Evolutionary conservation across 2,888 invertebrate genomes (phyloP).

Genomic region (Pomacea canaliculata): DNA sequence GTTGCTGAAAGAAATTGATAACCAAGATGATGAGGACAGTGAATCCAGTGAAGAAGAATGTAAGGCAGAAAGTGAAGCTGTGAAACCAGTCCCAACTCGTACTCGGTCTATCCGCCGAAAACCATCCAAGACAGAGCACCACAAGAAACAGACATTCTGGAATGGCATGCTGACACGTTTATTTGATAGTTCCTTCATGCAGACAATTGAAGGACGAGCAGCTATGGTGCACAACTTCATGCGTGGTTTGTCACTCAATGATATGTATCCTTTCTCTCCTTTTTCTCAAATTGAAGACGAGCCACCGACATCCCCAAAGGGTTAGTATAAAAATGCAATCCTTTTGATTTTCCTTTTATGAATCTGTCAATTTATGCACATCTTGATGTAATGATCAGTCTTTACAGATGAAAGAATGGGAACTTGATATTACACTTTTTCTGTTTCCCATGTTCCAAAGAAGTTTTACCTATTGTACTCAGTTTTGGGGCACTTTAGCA

Average conservation of each 20-base stretch:
- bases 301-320: background rate
- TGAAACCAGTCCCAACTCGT: background rate
- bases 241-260: slow-evolving; percentile 67
- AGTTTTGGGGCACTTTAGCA: no score
- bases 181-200: slow-evolving; percentile 49
- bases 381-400: no score
- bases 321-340: no score
- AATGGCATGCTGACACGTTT: slow-evolving; percentile 38
- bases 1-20: slow-evolving; percentile 47
- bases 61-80: background rate
- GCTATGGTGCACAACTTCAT: slow-evolving; percentile 71
- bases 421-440: no score
- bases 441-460: no score
- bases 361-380: background rate
- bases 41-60: slow-evolving; percentile 34
- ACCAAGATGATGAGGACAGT: slow-evolving; percentile 40
- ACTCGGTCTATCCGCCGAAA: background rate
- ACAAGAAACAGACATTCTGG: slow-evolving; percentile 41
- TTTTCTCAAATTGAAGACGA: slow-evolving; percentile 39
- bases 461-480: no score
- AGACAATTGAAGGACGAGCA: slow-evolving; percentile 69
- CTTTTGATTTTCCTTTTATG: background rate
- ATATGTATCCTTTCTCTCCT: slow-evolving; percentile 69
- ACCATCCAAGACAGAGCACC: slow-evolving; percentile 8
- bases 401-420: background rate